Evolutionary conservation across 2,888 invertebrate genomes (phyloP).

Genomic region (Sphaerophoria rueppellii): DNA sequence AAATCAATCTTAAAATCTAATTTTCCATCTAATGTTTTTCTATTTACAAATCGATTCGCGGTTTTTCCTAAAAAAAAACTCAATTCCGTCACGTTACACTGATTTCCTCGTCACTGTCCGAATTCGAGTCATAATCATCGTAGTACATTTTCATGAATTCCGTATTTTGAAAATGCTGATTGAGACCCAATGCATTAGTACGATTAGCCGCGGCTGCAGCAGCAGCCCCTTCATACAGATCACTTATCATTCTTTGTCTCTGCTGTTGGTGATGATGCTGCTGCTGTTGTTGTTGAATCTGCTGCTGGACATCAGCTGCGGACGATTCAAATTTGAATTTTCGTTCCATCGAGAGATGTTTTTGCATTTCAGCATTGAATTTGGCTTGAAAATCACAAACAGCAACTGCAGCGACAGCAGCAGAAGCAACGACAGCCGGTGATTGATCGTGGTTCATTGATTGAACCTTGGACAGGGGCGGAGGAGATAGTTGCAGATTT

Average conservation of each 20-base stretch:
- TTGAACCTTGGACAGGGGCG: conserved; percentile 76
- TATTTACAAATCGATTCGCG: conserved; percentile 58
- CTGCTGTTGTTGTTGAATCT: conserved; percentile 77
- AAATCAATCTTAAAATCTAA: not conserved
- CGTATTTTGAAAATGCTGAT: conserved; percentile 77
- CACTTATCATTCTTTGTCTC: conserved; percentile 71
- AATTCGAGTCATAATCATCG: conserved; percentile 83
- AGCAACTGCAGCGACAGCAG: conserved; percentile 63
- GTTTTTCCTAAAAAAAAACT: conserved; percentile 34
- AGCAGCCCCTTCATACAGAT: conserved; percentile 74
- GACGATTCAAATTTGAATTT: conserved; percentile 80
- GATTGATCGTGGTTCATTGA: conserved; percentile 76
- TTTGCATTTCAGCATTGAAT: conserved; percentile 81
- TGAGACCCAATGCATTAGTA: conserved; percentile 55
- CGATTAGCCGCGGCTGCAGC: conserved; percentile 49
- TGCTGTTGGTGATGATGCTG: conserved; percentile 71
- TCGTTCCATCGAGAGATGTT: conserved; percentile 80
- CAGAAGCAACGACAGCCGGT: conserved; percentile 70
- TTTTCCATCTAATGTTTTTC: not conserved
- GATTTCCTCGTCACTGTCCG: conserved; percentile 91
- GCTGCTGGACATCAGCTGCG: conserved; percentile 74
- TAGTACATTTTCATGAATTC: conserved; percentile 82
- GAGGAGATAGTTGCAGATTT: conserved; percentile 79
- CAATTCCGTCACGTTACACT: conserved; percentile 91
- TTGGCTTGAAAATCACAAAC: conserved; percentile 80